Conservation (phyloP, 2,113 vertebrate genomes). For the Nothocercus nigrocapillus region DNA sequence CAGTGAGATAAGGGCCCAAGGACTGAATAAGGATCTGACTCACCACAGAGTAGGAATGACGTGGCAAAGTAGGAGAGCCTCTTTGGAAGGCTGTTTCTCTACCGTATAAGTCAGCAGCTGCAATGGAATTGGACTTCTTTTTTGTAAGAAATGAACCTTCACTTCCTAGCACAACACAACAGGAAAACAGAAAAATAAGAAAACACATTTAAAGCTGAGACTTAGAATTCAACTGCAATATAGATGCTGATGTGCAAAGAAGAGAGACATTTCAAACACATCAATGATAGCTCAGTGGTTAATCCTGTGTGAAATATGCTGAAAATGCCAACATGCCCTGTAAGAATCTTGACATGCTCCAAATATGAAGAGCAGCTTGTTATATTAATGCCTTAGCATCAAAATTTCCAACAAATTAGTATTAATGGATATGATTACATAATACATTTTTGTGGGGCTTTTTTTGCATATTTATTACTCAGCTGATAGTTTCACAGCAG, state of each 20-base stretch:
- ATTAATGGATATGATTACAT: neutral
- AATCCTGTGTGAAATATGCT: neutral
- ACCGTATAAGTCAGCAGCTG: slow-evolving; percentile 76
- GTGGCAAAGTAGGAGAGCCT: slow-evolving; percentile 65
- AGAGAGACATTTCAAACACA: neutral
- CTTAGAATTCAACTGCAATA: neutral
- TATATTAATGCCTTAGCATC: neutral
- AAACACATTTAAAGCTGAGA: neutral
- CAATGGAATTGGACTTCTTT: slow-evolving; percentile 79
- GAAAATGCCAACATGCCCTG: neutral
- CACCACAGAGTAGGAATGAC: slow-evolving; percentile 85
- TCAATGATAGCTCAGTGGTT: neutral
- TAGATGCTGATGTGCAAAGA: neutral
- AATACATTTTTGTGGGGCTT: neutral
- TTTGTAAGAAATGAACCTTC: slow-evolving; percentile 73
- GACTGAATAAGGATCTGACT: neutral
- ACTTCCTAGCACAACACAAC: slow-evolving; percentile 72
- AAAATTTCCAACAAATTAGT: neutral
- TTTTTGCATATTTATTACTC: neutral
- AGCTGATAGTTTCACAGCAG: neutral
- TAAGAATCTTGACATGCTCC: neutral
- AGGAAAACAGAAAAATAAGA: neutral
- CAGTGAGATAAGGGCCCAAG: neutral
- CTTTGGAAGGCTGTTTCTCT: slow-evolving; percentile 61
- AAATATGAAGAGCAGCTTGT: neutral